These are phyloP conservation scores for Eulemur rubriventer DNA, from an alignment of 2,797 vertebrate species.

Conservation along the genomic window DNA sequence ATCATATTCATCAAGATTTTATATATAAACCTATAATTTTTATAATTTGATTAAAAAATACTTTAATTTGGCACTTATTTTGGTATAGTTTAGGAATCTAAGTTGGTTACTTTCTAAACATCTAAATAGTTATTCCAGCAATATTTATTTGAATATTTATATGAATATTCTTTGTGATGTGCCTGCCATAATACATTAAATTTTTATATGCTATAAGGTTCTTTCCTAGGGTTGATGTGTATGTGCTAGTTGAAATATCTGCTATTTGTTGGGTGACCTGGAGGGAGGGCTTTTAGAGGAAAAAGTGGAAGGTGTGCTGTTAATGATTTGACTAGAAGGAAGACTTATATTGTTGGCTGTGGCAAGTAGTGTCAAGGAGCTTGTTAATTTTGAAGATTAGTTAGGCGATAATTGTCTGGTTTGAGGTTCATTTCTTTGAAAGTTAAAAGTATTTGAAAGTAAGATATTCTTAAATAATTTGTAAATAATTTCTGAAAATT, in stretches of 20 bases:
- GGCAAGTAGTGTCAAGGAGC: not conserved
- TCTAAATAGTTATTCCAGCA: not conserved
- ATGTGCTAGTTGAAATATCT: not conserved
- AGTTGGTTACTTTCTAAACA: not conserved
- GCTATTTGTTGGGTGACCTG: not conserved
- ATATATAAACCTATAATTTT: not conserved
- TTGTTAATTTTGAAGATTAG: not conserved
- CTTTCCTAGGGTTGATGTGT: not conserved
- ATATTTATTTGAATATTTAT: not conserved
- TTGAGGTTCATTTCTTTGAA: not conserved
- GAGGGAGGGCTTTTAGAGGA: not conserved
- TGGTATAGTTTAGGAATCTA: not conserved
- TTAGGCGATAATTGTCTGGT: not conserved
- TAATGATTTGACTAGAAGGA: not conserved
- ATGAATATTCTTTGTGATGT: not conserved
- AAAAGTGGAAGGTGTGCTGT: not conserved
- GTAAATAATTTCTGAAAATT: slow-evolving; percentile 25
- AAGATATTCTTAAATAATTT: not conserved
- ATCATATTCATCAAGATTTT: not conserved
- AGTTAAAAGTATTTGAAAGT: not conserved
- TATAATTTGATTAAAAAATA: not conserved
- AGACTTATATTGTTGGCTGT: not conserved
- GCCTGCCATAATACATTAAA: not conserved
- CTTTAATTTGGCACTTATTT: not conserved
- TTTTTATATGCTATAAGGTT: not conserved